These are phyloP conservation scores for Avahi laniger DNA, from an alignment of 2,797 vertebrate species.

Conservation along the genomic window DNA sequence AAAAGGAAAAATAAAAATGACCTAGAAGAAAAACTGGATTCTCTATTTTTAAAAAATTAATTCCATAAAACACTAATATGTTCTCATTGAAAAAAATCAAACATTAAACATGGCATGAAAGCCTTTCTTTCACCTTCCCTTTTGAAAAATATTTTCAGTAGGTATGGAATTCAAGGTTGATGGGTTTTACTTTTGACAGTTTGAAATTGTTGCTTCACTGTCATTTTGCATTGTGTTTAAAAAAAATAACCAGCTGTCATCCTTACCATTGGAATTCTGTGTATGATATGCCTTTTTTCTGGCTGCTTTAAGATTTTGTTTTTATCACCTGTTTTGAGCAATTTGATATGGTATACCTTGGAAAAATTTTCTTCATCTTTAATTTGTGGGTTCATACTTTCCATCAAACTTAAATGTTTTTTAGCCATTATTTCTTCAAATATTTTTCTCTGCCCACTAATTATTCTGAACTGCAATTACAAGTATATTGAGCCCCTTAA, in stretches of 20 bases:
- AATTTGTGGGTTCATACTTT: not conserved
- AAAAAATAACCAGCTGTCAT: not conserved
- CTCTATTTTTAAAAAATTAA: not conserved
- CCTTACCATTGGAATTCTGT: not conserved
- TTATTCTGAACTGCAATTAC: not conserved
- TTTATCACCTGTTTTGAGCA: not conserved
- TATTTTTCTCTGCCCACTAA: not conserved
- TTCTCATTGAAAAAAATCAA: not conserved
- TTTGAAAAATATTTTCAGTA: conserved; percentile 12
- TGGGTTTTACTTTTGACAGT: not conserved
- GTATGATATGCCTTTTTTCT: not conserved
- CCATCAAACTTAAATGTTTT: not conserved
- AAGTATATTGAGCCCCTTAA: not conserved
- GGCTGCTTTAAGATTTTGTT: not conserved
- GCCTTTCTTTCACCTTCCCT: not conserved
- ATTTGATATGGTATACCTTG: not conserved
- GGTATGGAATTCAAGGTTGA: not conserved
- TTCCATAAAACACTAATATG: not conserved
- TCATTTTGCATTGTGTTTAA: not conserved
- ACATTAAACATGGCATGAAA: not conserved
- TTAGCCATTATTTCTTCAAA: not conserved
- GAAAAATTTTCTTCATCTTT: not conserved
- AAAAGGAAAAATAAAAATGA: conserved; percentile 11
- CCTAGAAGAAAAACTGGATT: not conserved
- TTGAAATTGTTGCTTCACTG: not conserved